Percentiles rank a stretch among this genome's conserved stretches.
These are phyloP conservation scores for Meleagris gallopavo DNA, from an alignment of 2,113 vertebrate species.

Conservation along the genomic window DNA sequence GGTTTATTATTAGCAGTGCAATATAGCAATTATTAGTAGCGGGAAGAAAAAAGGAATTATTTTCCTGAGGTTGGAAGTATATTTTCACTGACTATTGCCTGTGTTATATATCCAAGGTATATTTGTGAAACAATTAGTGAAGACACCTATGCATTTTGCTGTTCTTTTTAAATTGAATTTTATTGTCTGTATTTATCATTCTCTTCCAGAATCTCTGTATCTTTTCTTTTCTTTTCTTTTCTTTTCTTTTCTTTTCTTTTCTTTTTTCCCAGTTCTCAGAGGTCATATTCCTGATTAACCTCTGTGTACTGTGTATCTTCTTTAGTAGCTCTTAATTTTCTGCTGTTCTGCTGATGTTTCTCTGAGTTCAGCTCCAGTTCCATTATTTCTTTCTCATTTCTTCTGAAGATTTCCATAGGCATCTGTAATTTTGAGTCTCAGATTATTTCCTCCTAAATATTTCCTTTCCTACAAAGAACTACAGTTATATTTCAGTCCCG, in stretches of 20 bases:
- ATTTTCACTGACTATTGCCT: not conserved
- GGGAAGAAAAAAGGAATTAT: not conserved
- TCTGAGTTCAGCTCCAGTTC: not conserved
- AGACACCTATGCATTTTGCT: not conserved
- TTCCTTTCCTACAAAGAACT: not conserved
- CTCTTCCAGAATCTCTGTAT: not conserved
- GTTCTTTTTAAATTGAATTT: not conserved
- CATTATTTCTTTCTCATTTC: not conserved
- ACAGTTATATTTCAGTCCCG: not conserved
- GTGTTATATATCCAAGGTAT: not conserved
- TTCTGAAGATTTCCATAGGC: not conserved
- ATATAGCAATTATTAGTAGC: not conserved
- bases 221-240: not conserved
- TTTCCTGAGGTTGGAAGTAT: not conserved
- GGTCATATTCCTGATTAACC: not conserved
- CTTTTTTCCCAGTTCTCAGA: not conserved
- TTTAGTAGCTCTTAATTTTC: not conserved
- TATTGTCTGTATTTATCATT: not conserved
- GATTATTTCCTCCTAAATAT: not conserved
- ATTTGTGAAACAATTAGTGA: not conserved
- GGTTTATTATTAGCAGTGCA: not conserved
- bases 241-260: not conserved
- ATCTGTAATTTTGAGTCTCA: not conserved
- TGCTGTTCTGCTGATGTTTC: not conserved
- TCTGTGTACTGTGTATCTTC: not conserved